Base-by-base conservation (phyloP, 2,797 vertebrate genomes). In the Streptopelia turtur region DNA sequence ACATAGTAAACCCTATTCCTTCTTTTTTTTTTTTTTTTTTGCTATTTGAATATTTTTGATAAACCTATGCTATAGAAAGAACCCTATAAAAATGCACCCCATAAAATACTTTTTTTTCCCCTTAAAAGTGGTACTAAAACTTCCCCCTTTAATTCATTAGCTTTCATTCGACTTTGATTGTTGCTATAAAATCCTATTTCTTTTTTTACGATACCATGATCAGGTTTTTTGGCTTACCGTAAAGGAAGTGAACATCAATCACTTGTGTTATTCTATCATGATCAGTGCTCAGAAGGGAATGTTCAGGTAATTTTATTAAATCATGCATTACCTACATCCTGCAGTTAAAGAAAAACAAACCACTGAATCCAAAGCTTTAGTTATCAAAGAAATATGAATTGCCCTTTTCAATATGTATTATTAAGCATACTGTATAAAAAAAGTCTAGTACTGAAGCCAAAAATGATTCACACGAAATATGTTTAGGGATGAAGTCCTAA, bases 121-220 rank as follows among this genome's bases (percentile, higher is more conserved):
- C 50, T 93, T 83, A 78, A 77, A 94, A 89, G 65, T 55, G 63
- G 68, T 78, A 85, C 60, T 95, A 96, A 95, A 96, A 56, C 23
- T 71, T 65, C 30, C 14, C 45, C 66, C 43, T 87, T 93, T 89
- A 95, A 94, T 96, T 96, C 94, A 95, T 95, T 96, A 95, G 85
- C 72, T 94, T 96, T 95, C 94, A 94, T 95, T 95, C 92, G 87
- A 74, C 59, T 96, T 95, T 94, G 87, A 96, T 91, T 95, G 83
- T 83, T 60, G 75, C 92, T 92, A 96, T 95, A 96, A 97, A 97
- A 87, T 27, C 52, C 91, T 88, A 77, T 93, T 94, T 72, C 81
- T 86, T 94, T 96, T 96, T 96, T 96, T 96, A 96, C 1, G 86
- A 82, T 65, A 81, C 35, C 41, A 79, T 71, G 92, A 94, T 95